Evolutionary conservation across 2,797 vertebrate genomes (phyloP), one percentile per base, ranked within the genome.

Genomic region (Danio tinwini): DNA sequence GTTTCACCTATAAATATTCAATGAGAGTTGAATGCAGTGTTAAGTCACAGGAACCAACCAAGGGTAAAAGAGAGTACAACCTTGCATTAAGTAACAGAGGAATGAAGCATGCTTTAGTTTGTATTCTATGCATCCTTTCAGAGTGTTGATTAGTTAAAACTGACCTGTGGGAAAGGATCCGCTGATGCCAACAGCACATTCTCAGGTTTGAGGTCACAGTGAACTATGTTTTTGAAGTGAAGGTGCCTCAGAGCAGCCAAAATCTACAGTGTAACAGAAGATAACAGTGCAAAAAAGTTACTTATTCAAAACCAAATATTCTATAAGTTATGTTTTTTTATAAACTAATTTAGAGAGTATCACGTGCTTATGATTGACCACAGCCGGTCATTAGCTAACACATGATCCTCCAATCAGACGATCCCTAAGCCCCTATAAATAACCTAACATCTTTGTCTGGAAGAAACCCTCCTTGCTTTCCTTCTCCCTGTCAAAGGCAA

Each of bases 141-240:
- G 5, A 5, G n/a, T 2, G 7, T 7, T 73, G 3, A 29, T 29
- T 29, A 29, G 3, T 29, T 29, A 8, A 42, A 52, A 16, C 49
- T 63, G 39, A 79, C 96, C 93, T 97, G 96, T 40, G 94, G 94
- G 78, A 93, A 94, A 0, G 93, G 92, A 53, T 94, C 93, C 0
- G 93, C 92, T 0, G 93, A 94, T 0, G 83, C 94, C 39, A 97
- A 91, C 50, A 97, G 89, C 80, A 97, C 96, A 0, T 97, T 97
- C 83, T 97, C 96, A 0, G 96, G 96, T 88, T 97, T 97, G 82
- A 97, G 87, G 88, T 97, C 96, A 63, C 96, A 97, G 86, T 97
- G 96, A 74, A 97, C 96, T 0, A 97, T 97, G 89, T 96, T 97
- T 88, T 96, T 97, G 86, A 97, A 96, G 90, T 97, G 96, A 68